Evolutionary conservation across 2,888 invertebrate genomes (phyloP).

Genomic region (Leucoma salicis): DNA sequence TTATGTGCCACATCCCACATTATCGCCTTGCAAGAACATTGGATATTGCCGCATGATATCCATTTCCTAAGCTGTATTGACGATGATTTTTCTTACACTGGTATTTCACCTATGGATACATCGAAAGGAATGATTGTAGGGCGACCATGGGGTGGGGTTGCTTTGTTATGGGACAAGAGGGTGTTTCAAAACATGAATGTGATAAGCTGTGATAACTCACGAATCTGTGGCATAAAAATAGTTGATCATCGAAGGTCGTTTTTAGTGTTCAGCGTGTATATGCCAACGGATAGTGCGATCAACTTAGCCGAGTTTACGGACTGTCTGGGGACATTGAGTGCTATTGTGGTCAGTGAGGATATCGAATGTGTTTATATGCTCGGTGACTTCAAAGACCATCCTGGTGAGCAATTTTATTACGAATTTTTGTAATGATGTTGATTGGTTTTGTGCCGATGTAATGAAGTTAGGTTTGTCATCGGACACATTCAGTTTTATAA

Average conservation of each 20-base stretch:
- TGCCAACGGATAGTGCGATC: neutral
- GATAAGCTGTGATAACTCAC: neutral
- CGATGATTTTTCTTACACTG: neutral
- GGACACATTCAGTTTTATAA: conserved; percentile 10
- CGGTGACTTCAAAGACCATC: neutral
- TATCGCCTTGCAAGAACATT: no score
- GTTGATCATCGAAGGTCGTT: neutral
- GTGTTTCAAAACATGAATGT: neutral
- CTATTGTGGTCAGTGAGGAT: neutral
- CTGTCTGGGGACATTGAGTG: neutral
- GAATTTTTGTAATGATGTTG: no score
- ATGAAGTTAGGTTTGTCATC: conserved; percentile 10
- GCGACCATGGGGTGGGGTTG: neutral
- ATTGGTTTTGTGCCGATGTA: no score
- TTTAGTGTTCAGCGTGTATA: neutral
- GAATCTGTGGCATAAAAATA: neutral
- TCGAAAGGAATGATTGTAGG: neutral
- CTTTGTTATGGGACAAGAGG: neutral
- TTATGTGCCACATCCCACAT: no score
- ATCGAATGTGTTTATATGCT: neutral
- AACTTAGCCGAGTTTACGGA: neutral
- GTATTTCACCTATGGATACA: neutral
- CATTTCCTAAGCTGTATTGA: no score
- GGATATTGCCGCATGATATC: no score
- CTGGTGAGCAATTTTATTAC: neutral